Conservation (phyloP, 2,888 invertebrate species). For the Eupithecia subfuscata region DNA sequence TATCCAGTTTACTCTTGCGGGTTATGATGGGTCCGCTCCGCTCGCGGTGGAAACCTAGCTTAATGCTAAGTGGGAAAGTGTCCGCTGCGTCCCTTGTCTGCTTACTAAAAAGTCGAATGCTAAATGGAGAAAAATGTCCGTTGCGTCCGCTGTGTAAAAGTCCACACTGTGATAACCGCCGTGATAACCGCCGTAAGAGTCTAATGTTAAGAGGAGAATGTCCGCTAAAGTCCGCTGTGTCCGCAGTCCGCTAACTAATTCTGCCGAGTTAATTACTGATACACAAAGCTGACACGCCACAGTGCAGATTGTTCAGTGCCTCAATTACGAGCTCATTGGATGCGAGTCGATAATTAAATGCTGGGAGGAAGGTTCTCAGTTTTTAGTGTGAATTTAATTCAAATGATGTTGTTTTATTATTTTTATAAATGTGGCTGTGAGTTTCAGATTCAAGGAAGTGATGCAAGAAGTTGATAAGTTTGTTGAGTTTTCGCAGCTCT, state of each 20-base stretch:
- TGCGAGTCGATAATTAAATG: neutral
- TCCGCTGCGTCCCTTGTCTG: neutral
- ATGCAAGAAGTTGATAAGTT: no score
- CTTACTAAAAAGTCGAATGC: neutral
- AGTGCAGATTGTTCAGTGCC: slow-evolving; percentile 17
- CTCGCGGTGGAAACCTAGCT: no score
- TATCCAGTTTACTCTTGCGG: no score
- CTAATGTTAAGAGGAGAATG: neutral
- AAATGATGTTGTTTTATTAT: neutral
- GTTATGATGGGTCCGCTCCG: no score
- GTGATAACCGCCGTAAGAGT: neutral
- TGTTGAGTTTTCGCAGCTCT: neutral
- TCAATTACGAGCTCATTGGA: neutral
- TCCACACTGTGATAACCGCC: neutral
- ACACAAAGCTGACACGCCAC: slow-evolving; percentile 17
- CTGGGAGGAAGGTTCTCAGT: neutral
- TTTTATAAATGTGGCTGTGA: neutral
- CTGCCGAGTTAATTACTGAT: slow-evolving; percentile 34
- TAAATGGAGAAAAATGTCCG: neutral
- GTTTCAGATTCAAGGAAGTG: neutral
- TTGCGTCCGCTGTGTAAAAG: neutral
- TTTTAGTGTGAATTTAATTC: neutral
- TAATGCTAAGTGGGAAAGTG: no score
- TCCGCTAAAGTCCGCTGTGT: slow-evolving; percentile 14
- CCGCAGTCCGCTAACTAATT: slow-evolving; percentile 31